phyloP scores from a whole-genome alignment of 2,888 invertebrate genomes.

The Nomada goodeniana region DNA sequence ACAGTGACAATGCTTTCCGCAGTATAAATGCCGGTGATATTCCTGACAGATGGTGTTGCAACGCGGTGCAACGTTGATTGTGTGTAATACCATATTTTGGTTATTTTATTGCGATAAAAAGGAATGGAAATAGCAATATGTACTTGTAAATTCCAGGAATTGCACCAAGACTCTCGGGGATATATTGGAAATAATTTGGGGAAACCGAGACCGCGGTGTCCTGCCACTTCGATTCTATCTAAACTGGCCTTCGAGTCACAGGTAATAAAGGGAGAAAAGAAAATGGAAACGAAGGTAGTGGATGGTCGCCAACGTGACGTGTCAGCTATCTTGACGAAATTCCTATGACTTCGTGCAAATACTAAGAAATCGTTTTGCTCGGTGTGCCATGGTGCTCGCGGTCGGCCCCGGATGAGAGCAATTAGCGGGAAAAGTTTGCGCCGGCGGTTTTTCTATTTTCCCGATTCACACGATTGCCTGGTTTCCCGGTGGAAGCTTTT shows the following conservation, averaged over 20 bases:
- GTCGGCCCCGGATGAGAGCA: neutral
- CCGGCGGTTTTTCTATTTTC: neutral
- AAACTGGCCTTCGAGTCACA: constrained; percentile 44
- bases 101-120: too few species aligned
- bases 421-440: neutral
- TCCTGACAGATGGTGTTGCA: too few species aligned
- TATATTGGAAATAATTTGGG: neutral
- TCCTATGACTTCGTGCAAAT: constrained; percentile 18
- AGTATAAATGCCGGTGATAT: too few species aligned
- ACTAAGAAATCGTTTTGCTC: neutral
- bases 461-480: neutral
- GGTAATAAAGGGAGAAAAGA: constrained; percentile 22
- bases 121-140: too few species aligned
- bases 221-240: neutral
- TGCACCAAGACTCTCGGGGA: too few species aligned
- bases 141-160: too few species aligned
- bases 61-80: too few species aligned
- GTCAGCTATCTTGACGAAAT: constrained; percentile 38
- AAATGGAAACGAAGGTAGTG: constrained; percentile 26
- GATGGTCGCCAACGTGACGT: constrained; percentile 5
- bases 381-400: neutral
- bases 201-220: constrained; percentile 4
- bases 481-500: neutral
- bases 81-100: too few species aligned
- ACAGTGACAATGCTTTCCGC: too few species aligned